phyloP scores from a whole-genome alignment of 2,888 invertebrate genomes.

The Plusia festucae region DNA sequence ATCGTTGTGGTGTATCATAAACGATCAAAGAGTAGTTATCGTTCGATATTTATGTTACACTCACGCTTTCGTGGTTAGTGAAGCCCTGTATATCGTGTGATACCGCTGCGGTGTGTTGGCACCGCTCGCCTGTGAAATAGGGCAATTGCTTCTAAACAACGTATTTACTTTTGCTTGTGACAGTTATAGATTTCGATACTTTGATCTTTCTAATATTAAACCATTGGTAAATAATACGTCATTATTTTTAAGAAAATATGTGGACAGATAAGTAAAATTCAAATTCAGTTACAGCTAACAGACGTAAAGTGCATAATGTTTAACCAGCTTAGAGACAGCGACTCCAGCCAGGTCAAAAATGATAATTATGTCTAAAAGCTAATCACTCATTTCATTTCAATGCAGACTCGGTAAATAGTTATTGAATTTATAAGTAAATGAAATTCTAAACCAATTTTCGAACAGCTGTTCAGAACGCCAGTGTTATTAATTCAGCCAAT shows the following conservation, averaged over 20 bases:
- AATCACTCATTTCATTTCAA: no score
- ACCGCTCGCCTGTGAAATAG: slow-evolving; percentile 42
- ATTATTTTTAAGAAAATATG: no score
- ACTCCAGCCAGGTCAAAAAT: no score
- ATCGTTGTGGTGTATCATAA: slow-evolving; percentile 1
- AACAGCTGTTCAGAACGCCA: background rate
- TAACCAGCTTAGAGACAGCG: no score
- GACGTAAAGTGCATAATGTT: no score
- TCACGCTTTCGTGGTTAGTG: slow-evolving; percentile 17
- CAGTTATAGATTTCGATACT: background rate
- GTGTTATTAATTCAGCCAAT: slow-evolving; percentile 1
- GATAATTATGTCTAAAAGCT: no score
- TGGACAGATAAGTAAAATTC: no score
- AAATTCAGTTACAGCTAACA: no score
- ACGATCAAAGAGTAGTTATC: slow-evolving; percentile 30
- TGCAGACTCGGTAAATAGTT: no score
- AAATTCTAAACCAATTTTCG: background rate
- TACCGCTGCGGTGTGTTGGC: slow-evolving; percentile 29
- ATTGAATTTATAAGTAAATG: no score
- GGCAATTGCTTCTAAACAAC: slow-evolving; percentile 24
- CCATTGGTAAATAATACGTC: background rate
- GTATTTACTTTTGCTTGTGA: slow-evolving; percentile 20
- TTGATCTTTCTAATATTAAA: background rate
- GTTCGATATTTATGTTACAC: slow-evolving; percentile 11
- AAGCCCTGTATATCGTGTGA: slow-evolving; percentile 18